phyloP scores from a whole-genome alignment of 30 jellyfish, hydroid and myxozoan genomes.

The Hydra vulgaris region DNA sequence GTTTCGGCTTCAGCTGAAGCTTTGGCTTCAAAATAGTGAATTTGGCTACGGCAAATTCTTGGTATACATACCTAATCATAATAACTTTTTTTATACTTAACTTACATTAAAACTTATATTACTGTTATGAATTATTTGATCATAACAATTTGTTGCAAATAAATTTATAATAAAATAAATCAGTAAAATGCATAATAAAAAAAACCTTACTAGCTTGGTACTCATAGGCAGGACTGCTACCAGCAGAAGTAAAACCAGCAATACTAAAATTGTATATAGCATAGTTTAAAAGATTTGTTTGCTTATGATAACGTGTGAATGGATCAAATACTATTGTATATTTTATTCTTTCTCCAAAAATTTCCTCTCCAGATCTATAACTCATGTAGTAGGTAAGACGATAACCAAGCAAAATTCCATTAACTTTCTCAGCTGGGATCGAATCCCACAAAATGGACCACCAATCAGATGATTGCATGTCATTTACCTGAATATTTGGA shows the following conservation, averaged over 20 bases:
- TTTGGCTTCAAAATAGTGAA: too few species aligned
- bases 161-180: too few species aligned
- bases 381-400: background rate
- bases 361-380: constrained; percentile 5
- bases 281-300: background rate
- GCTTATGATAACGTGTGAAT: constrained; percentile 7
- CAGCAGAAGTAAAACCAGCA: constrained; percentile 18
- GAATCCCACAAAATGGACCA: constrained; percentile 17
- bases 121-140: too few species aligned
- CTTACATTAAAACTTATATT: too few species aligned
- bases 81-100: background rate
- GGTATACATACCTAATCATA: background rate
- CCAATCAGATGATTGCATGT: constrained; percentile 18
- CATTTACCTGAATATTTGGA: constrained; percentile 6
- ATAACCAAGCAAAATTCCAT: constrained; percentile 12
- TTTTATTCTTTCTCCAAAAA: background rate
- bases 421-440: constrained; percentile 2
- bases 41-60: too few species aligned
- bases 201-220: constrained; percentile 13
- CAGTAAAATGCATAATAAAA: too few species aligned
- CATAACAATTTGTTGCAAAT: background rate
- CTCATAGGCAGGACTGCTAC: constrained; percentile 24
- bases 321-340: background rate
- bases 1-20: too few species aligned
- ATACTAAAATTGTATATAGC: background rate